phyloP scores from a whole-genome alignment of 2,888 invertebrate genomes.

The Lumbricus terrestris region DNA sequence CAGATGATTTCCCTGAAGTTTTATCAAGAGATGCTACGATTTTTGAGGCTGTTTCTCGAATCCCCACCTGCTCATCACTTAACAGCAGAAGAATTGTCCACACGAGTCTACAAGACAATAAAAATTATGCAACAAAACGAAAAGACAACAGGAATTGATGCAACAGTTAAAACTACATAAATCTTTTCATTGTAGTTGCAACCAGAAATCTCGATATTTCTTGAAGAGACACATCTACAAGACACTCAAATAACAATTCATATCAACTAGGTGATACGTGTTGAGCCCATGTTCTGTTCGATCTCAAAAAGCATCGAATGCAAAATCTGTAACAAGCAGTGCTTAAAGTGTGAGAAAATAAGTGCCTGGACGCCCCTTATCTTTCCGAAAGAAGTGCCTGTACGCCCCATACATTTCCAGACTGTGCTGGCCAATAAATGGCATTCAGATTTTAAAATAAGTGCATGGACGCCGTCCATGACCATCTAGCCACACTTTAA shows the following conservation, averaged over 20 bases:
- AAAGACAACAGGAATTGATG: neutral
- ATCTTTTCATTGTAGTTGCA: neutral
- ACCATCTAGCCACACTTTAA: no score
- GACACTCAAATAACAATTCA: no score
- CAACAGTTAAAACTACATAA: neutral
- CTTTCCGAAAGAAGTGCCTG: no score
- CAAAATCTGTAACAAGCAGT: neutral
- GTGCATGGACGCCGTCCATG: no score
- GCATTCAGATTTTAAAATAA: no score
- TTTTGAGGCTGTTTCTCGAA: neutral
- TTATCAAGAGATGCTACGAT: neutral
- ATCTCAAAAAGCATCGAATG: neutral
- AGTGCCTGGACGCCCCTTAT: no score
- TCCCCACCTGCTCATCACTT: slow-evolving; percentile 17
- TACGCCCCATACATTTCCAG: no score
- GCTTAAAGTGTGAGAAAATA: no score
- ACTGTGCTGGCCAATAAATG: no score
- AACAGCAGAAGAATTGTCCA: slow-evolving; percentile 17
- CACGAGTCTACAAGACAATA: neutral
- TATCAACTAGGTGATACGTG: neutral
- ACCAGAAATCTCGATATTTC: no score
- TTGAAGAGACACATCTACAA: no score
- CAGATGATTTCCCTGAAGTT: neutral
- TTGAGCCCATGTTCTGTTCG: no score
- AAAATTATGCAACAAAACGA: neutral